These are phyloP conservation scores for Dicranocentrus wangi DNA, from an alignment of 2,888 invertebrate genomes.

Conservation along the genomic window DNA sequence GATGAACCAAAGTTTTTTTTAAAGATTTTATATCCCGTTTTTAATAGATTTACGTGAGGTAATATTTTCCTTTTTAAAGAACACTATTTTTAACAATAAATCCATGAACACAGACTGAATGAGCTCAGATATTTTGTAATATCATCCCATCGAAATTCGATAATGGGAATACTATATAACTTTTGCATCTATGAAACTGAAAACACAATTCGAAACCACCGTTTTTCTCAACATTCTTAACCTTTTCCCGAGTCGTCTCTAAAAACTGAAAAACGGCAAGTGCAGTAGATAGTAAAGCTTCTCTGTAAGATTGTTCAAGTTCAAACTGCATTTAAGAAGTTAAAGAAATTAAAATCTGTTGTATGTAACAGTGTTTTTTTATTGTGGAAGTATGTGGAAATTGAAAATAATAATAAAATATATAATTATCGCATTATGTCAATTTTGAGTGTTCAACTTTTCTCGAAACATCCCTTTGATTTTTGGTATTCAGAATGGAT, in stretches of 20 bases:
- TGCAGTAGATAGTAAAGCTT: too few relatives aligned
- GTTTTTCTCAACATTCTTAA: too few relatives aligned
- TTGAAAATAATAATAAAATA: not conserved
- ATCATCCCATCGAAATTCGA: not conserved
- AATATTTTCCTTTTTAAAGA: constrained; percentile 12
- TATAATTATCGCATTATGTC: not conserved
- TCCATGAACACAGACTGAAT: constrained; percentile 64
- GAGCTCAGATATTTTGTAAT: constrained; percentile 53
- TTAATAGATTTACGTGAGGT: constrained; percentile 28
- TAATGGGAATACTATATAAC: not conserved
- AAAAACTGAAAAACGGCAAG: too few relatives aligned
- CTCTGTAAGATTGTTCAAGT: too few relatives aligned
- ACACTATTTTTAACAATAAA: constrained; percentile 36
- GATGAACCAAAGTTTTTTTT: constrained; percentile 47
- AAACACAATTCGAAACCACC: not conserved
- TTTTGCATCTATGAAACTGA: not conserved
- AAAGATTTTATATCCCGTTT: not conserved
- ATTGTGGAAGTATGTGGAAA: not conserved
- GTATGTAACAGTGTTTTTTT: too few relatives aligned
- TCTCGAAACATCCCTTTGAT: not conserved
- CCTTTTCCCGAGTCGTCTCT: too few relatives aligned
- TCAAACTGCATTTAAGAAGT: too few relatives aligned
- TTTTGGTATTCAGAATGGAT: not conserved
- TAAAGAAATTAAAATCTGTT: too few relatives aligned
- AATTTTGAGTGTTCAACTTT: not conserved